These are phyloP conservation scores for Physocephala rufipes DNA, from an alignment of 2,888 invertebrate genomes.

Conservation along the genomic window DNA sequence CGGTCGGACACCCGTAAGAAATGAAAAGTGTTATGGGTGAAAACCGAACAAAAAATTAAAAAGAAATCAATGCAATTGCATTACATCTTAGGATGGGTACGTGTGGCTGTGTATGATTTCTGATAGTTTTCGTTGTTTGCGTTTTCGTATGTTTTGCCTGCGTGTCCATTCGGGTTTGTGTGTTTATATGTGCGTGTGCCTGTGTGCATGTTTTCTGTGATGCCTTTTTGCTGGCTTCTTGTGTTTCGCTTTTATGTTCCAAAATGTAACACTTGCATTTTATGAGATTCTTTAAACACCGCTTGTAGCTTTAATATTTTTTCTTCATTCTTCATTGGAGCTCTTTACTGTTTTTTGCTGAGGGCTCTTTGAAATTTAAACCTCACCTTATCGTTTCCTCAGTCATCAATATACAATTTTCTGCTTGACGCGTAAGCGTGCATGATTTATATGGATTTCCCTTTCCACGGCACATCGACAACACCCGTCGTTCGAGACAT, in stretches of 20 bases:
- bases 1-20: no score
- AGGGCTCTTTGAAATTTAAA: constrained; percentile 26
- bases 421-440: constrained; percentile 14
- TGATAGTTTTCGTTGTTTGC: no score
- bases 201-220: not conserved
- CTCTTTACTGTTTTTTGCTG: constrained; percentile 2
- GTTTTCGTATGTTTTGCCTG: no score
- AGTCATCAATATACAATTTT: constrained; percentile 16
- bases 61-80: no score
- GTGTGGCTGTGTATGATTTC: no score
- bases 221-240: constrained; percentile 12
- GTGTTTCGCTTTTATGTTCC: constrained; percentile 21
- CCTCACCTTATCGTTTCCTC: constrained; percentile 20
- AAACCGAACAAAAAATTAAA: not conserved
- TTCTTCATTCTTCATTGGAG: no score
- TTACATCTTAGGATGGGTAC: no score
- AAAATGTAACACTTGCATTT: constrained; percentile 43
- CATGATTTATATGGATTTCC: constrained; percentile 22
- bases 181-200: constrained; percentile 7
- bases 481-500: no score
- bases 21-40: not conserved
- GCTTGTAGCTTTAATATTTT: constrained; percentile 22
- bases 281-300: constrained; percentile 34
- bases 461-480: not conserved
- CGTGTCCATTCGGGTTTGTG: no score